phyloP scores from a whole-genome alignment of 1,140 invertebrate genomes.

The Drosophila ercepeae region DNA sequence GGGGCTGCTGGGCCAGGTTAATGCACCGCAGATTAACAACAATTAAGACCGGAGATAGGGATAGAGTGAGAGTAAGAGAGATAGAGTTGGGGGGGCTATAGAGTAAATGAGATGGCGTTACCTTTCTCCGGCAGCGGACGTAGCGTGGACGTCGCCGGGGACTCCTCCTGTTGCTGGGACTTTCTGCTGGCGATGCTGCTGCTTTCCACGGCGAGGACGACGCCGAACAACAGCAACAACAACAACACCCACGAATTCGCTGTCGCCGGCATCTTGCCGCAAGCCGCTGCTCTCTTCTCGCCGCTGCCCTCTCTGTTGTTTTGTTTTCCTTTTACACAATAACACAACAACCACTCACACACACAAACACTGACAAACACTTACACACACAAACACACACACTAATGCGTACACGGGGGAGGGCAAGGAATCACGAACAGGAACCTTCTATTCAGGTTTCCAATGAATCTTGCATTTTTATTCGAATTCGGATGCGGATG shows the following conservation, averaged over 20 bases:
- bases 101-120: conserved; percentile 43
- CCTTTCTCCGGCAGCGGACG: conserved; percentile 63
- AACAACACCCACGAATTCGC: conserved; percentile 65
- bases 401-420: conserved; percentile 9
- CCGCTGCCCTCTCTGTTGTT: conserved; percentile 26
- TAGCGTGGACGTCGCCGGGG: conserved; percentile 40
- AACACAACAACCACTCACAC: conserved; percentile 31
- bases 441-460: conserved; percentile 30
- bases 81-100: not conserved
- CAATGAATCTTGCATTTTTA: conserved; percentile 23
- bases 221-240: conserved; percentile 66
- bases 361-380: not conserved
- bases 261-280: conserved; percentile 76
- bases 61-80: conserved; percentile 3
- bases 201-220: conserved; percentile 41
- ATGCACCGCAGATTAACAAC: conserved; percentile 62
- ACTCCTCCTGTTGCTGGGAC: conserved; percentile 66
- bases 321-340: conserved; percentile 43
- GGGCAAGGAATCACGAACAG: conserved; percentile 28
- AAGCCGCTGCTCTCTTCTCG: conserved; percentile 42
- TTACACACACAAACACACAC: conserved; percentile 2
- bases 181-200: conserved; percentile 39
- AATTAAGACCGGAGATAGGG: conserved; percentile 44
- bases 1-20: conserved; percentile 41
- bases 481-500: no score